Conservation (phyloP, 23 tunicate species). For the Halocynthia roretzi region DNA sequence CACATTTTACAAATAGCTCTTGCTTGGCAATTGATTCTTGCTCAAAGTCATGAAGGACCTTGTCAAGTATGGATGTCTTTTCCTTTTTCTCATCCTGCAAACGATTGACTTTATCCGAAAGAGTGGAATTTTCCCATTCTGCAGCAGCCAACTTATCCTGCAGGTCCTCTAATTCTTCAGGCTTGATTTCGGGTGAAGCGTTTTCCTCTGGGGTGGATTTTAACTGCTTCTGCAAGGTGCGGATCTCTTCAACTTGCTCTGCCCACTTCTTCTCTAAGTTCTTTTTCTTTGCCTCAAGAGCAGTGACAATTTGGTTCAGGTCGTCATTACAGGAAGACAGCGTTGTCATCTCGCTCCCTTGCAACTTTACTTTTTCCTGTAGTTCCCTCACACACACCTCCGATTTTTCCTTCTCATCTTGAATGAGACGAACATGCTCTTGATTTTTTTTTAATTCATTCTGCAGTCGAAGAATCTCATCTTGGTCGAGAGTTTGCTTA, state of each 20-base stretch:
- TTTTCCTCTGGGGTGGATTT: slow-evolving; percentile 14
- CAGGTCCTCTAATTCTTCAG: slow-evolving; percentile 14
- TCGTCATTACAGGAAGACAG: slow-evolving; percentile 68
- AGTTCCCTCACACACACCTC: neutral
- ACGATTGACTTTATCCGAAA: slow-evolving; percentile 20
- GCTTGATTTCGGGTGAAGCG: slow-evolving; percentile 13
- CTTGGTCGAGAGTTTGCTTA: neutral
- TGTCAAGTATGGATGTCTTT: slow-evolving; percentile 51
- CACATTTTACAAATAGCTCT: slow-evolving; percentile 30
- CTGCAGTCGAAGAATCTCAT: neutral
- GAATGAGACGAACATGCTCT: neutral
- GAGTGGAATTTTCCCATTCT: slow-evolving; percentile 11
- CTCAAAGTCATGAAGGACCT: slow-evolving; percentile 43
- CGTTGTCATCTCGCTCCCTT: slow-evolving; percentile 33
- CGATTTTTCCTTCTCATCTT: slow-evolving; percentile 8
- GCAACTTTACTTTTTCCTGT: slow-evolving; percentile 12
- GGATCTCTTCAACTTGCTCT: slow-evolving; percentile 46
- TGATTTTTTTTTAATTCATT: neutral
- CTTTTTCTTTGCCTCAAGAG: slow-evolving; percentile 39
- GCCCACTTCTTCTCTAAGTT: slow-evolving; percentile 46
- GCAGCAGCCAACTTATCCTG: slow-evolving; percentile 36
- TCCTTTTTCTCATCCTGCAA: slow-evolving; percentile 59
- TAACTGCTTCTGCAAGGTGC: slow-evolving; percentile 44
- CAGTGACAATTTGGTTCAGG: slow-evolving; percentile 71
- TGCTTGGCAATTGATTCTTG: slow-evolving; percentile 46